A percentile compares a stretch with the other conserved stretches of the same genome.
These are phyloP conservation scores for Alca torda DNA, from an alignment of 2,797 vertebrate species.

Conservation along the genomic window DNA sequence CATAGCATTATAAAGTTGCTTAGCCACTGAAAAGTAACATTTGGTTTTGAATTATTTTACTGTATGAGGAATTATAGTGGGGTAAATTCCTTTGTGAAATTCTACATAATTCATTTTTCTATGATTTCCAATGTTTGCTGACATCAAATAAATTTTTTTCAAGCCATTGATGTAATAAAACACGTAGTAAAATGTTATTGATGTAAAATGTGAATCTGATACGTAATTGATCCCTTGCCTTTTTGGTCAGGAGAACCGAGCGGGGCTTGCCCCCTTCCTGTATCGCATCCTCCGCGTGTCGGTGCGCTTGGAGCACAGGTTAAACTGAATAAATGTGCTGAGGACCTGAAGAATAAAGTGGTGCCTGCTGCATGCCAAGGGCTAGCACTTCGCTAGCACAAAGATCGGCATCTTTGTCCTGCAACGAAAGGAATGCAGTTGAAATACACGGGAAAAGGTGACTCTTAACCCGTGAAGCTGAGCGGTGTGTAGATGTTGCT, in stretches of 20 bases:
- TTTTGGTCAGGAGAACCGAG: not conserved
- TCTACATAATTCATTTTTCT: slow-evolving; percentile 82
- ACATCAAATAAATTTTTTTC: slow-evolving; percentile 80
- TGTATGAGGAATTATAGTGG: slow-evolving; percentile 76
- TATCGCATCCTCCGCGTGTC: fast-evolving
- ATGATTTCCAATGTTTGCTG: slow-evolving; percentile 81
- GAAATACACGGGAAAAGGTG: not conserved
- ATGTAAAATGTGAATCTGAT: not conserved
- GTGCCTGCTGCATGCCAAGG: not conserved
- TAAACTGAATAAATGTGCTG: fast-evolving
- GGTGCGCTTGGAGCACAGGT: fast-evolving
- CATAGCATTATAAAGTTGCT: slow-evolving; percentile 79
- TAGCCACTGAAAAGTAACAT: slow-evolving; percentile 75
- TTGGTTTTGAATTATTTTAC: slow-evolving; percentile 73
- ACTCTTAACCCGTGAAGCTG: not conserved
- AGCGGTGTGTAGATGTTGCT: not conserved
- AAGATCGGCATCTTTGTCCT: not conserved
- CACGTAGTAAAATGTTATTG: slow-evolving; percentile 32
- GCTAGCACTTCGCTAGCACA: not conserved
- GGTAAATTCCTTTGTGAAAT: slow-evolving; percentile 78
- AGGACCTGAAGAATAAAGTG: not conserved
- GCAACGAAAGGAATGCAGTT: not conserved
- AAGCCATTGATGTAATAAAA: slow-evolving; percentile 80
- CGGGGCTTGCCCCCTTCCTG: fast-evolving
- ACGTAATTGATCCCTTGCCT: not conserved